These are phyloP conservation scores for Eupithecia subfuscata DNA, from an alignment of 2,888 invertebrate species.

Conservation along the genomic window DNA sequence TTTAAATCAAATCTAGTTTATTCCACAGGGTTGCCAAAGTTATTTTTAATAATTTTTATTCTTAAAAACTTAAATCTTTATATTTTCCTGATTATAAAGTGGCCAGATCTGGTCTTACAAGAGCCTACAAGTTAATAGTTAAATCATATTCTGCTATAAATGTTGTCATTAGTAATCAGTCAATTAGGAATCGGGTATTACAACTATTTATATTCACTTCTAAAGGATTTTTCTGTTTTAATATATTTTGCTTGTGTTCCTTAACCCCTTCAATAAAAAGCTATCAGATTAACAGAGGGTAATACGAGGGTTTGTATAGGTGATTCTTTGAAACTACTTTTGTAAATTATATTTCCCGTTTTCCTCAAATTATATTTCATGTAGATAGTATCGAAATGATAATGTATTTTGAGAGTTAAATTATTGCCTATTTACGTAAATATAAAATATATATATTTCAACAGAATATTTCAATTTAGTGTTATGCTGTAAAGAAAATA, in stretches of 20 bases:
- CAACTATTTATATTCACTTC: background rate
- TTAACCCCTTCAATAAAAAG: background rate
- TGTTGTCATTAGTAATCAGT: conserved; percentile 1
- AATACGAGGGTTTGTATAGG: conserved; percentile 21
- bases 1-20: conserved; percentile 53
- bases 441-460: conserved; percentile 56
- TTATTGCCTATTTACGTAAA: conserved; percentile 64
- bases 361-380: conserved; percentile 50
- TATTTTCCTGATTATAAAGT: background rate
- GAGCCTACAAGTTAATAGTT: too few relatives aligned
- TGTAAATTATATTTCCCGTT: conserved; percentile 39
- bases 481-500: conserved; percentile 73
- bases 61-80: background rate
- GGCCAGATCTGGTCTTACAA: background rate
- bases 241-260: background rate
- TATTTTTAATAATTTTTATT: background rate
- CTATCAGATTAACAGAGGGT: background rate
- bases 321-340: conserved; percentile 33
- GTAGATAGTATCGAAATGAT: conserved; percentile 63
- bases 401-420: conserved; percentile 71
- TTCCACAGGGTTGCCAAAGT: conserved; percentile 58
- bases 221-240: background rate
- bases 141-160: background rate
- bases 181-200: background rate
- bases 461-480: conserved; percentile 78